These are phyloP conservation scores for Gymnobelideus leadbeateri DNA, from an alignment of 2,113 vertebrate genomes.

Conservation along the genomic window DNA sequence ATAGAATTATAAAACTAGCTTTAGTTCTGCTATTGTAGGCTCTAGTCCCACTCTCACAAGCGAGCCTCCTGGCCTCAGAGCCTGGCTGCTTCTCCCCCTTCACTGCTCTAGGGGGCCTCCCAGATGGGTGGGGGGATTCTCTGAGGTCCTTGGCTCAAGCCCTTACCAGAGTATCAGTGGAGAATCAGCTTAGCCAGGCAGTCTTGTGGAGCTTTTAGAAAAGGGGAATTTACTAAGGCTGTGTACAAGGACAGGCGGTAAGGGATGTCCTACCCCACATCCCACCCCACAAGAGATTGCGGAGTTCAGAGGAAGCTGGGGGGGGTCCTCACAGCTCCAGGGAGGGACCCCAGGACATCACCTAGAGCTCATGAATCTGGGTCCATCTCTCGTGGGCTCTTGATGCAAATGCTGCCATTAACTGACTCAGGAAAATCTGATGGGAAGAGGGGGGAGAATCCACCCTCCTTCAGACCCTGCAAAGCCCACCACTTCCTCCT, in stretches of 20 bases:
- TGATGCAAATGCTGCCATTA: too few relatives aligned
- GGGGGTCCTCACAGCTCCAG: too few relatives aligned
- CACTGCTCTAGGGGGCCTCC: neutral
- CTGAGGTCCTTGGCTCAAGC: neutral
- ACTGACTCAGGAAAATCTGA: too few relatives aligned
- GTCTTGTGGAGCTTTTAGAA: neutral
- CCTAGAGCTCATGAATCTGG: too few relatives aligned
- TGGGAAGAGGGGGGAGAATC: too few relatives aligned
- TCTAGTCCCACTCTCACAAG: too few relatives aligned
- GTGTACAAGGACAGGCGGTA: too few relatives aligned
- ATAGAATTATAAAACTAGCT: constrained; percentile 43
- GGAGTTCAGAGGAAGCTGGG: neutral
- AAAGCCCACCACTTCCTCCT: too few relatives aligned
- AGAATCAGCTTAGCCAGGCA: neutral
- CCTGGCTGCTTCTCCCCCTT: neutral
- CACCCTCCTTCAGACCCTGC: too few relatives aligned
- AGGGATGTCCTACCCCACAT: neutral
- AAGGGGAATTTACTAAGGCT: neutral
- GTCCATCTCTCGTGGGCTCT: too few relatives aligned
- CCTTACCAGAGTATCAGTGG: neutral
- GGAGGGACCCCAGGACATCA: too few relatives aligned
- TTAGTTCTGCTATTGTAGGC: neutral
- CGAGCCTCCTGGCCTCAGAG: neutral
- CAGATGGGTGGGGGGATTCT: neutral
- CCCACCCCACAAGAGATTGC: neutral